Base-by-base conservation (phyloP, 1,140 invertebrate species). In the Hirudo medicinalis region DNA sequence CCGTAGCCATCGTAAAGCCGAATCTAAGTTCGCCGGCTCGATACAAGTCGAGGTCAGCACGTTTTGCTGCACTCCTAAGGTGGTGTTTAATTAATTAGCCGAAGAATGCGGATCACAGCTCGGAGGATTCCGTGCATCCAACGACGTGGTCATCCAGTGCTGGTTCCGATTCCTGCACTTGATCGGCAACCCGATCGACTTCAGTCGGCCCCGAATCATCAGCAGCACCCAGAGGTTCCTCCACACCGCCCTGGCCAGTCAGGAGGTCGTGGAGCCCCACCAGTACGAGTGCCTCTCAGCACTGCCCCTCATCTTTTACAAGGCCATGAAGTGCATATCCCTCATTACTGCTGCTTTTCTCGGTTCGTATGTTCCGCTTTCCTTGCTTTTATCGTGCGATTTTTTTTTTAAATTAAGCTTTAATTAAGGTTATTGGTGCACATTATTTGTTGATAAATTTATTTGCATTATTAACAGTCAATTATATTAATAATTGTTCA, bases 91-190 rank as follows among this genome's bases (percentile, higher is more conserved):
- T 36, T 36, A 36, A 36, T 36, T 36, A 22, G 54, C 72, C 27
- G 40, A 72, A 53, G 49, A 72, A n/a, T 22, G 55, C 6, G 43
- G 55, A 63, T 68, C 43, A 15, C 43, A 11, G 15, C 15, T 49
- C 11, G 43, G 43, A 15, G 43, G 43, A 5, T 49, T 49, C 43
- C 43, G 57, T 11, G 29, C 29, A 9, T 63, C 57, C 27, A 87
- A 90, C 75, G 92, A 96, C 79, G 90, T 90, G 73, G 87, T 96
- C 20, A 89, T 90, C 54, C 93, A 97, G 83, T 89, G 89, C 77
- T 97, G 94, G 94, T 97, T 92, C 82, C 86, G 94, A 72, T 88
- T 97, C 76, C 82, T 97, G 54, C 91, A 95, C 76, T 91, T 90
- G 53, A 87, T 95, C 74, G 92, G 94, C 29, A 95, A 95, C 82